Base-by-base conservation (phyloP, 1,140 invertebrate genomes). In the Drosophila nebulosa region DNA sequence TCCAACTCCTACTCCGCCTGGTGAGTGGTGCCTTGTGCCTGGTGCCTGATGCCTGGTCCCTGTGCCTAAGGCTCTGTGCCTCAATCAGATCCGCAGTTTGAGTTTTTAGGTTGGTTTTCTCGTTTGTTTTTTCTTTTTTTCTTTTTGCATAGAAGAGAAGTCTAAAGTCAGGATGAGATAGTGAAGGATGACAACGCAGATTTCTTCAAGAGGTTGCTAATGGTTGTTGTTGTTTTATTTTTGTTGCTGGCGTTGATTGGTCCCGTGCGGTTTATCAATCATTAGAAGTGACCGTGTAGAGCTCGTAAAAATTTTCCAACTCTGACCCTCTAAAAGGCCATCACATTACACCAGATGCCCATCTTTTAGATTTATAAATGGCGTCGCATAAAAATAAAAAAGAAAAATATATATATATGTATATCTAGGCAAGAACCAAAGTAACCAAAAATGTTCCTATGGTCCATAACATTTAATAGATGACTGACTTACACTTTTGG, bases 221-320 rank as follows among this genome's bases (percentile, higher is more conserved):
- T 32, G 30, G 10, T 32, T 68, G 27, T 24, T 27, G 6, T 14
- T 56, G 53, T 50, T 57, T n/a, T 52, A 21, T 58, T 64, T 62
- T 16, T 42, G 39, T 46, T 46, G 21, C 12, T 27, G 7, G 73
- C 80, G 80, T 70, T 85, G 81, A 80, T 86, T 77, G 77, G 81
- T 85, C 81, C 81, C 80, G 74, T 69, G 80, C 79, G 81, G 80
- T 80, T 86, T 85, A 85, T 85, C 78, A 85, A 86, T 86, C 80
- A 85, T 86, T 86, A 80, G 86, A 64, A 80, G 64, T 75, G 77
- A 76, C 58, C 67, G 60, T 12, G 12, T 53, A 26, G 55, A 39
- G 75, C 70, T 56, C 76, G 72, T 84, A 84, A 84, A 74, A 84
- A 62, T 46, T 69, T 24, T 57, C 39, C 59, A 22, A 56, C 51